phyloP scores from a whole-genome alignment of 2,888 invertebrate genomes.

The Drosophila affinis region DNA sequence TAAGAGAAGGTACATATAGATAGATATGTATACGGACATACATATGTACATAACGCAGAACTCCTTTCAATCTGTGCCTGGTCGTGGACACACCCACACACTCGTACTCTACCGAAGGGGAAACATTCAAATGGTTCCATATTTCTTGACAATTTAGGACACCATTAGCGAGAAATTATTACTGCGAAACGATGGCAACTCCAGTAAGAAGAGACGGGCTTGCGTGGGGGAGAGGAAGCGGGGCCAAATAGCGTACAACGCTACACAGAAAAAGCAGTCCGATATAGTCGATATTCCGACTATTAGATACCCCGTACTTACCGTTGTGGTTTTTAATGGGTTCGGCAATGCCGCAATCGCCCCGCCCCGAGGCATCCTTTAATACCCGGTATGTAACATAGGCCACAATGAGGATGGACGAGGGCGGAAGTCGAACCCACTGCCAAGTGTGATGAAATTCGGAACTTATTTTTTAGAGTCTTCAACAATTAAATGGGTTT shows the following conservation, averaged over 20 bases:
- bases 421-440: slow-evolving; percentile 23
- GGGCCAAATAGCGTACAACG: slow-evolving; percentile 26
- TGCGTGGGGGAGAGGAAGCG: slow-evolving; percentile 6
- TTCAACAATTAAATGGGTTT: neutral
- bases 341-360: neutral
- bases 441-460: slow-evolving; percentile 6
- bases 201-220: slow-evolving; percentile 17
- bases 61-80: slow-evolving; percentile 12
- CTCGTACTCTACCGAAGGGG: slow-evolving; percentile 34
- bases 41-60: slow-evolving; percentile 30
- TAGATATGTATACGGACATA: neutral
- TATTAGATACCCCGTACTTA: neutral
- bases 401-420: slow-evolving; percentile 17
- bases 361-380: neutral
- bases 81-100: slow-evolving; percentile 57
- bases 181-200: slow-evolving; percentile 57
- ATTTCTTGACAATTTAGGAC: slow-evolving; percentile 80
- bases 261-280: neutral
- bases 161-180: slow-evolving; percentile 81
- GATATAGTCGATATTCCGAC: no score
- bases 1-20: neutral
- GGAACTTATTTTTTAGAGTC: neutral
- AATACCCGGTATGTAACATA: neutral
- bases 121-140: slow-evolving; percentile 79
- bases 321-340: no score